Evolutionary conservation across 2,888 invertebrate genomes (phyloP).

Genomic region (Carcina quercana): DNA sequence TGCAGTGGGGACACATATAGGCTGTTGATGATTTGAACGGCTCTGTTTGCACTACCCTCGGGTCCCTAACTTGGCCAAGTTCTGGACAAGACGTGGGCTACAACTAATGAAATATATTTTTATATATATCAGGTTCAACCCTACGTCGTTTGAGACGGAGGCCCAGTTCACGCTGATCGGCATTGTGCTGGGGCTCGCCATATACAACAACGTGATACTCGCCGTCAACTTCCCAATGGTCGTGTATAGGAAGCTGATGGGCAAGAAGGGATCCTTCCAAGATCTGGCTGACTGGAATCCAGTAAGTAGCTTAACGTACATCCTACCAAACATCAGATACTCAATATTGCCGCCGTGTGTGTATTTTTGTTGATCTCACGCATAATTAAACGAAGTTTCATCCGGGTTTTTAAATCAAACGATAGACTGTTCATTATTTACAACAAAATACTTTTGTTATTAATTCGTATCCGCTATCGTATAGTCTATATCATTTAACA

Average conservation of each 20-base stretch:
- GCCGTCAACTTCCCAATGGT: slow-evolving; percentile 97
- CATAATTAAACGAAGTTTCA: not conserved
- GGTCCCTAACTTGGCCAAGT: no score
- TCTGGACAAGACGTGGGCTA: no score
- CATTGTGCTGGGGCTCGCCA: slow-evolving; percentile 94
- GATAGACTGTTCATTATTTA: no score
- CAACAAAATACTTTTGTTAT: no score
- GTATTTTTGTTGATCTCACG: not conserved
- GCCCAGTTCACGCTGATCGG: slow-evolving; percentile 96
- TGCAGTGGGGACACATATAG: no score
- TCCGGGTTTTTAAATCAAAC: no score
- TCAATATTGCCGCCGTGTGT: not conserved
- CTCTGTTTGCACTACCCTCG: no score
- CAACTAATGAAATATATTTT: no score
- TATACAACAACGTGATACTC: slow-evolving; percentile 96
- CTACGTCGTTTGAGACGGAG: slow-evolving; percentile 94
- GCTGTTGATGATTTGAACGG: no score
- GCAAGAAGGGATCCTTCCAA: slow-evolving; percentile 90
- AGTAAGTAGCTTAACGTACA: slow-evolving; percentile 59
- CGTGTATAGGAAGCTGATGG: slow-evolving; percentile 94
- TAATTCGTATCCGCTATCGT: no score
- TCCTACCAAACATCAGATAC: not conserved
- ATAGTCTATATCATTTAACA: no score
- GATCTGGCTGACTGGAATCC: slow-evolving; percentile 94
- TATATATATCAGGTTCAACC: slow-evolving; percentile 91